phyloP scores from a whole-genome alignment of 2,797 vertebrate genomes.

The Geotria australis region DNA sequence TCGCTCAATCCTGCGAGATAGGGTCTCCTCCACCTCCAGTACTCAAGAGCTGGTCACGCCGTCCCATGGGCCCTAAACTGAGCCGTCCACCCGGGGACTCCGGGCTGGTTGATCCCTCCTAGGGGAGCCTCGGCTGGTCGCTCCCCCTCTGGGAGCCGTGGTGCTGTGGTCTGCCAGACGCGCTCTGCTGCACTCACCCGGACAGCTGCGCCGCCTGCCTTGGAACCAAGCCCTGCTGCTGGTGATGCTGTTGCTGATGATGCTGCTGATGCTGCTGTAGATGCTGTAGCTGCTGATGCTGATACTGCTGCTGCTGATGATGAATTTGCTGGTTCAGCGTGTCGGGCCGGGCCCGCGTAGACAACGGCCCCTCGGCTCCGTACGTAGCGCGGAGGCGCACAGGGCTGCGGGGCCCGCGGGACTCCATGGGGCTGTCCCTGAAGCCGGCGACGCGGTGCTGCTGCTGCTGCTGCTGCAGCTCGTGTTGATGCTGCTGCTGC shows the following conservation, averaged over 20 bases:
- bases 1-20: too few relatives aligned
- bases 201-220: conserved; percentile 3
- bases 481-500: conserved; percentile 9
- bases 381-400: conserved; percentile 8
- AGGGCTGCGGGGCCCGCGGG: conserved; percentile 7
- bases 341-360: conserved; percentile 7
- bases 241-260: too few relatives aligned
- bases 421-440: conserved; percentile 5
- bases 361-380: conserved; percentile 5
- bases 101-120: too few relatives aligned
- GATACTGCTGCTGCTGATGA: conserved; percentile 5
- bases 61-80: too few relatives aligned
- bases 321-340: conserved; percentile 4
- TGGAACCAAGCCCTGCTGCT: too few relatives aligned
- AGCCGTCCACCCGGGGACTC: too few relatives aligned
- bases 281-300: not conserved
- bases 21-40: too few relatives aligned
- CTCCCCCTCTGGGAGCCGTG: too few relatives aligned
- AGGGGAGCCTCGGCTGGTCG: too few relatives aligned
- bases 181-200: conserved; percentile 12
- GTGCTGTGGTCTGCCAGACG: too few relatives aligned
- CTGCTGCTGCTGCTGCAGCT: conserved; percentile 8
- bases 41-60: too few relatives aligned
- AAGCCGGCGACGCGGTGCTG: conserved; percentile 5
- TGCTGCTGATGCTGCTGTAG: too few relatives aligned